phyloP scores from a whole-genome alignment of 2,113 vertebrate genomes.

The Melospiza melodia region DNA sequence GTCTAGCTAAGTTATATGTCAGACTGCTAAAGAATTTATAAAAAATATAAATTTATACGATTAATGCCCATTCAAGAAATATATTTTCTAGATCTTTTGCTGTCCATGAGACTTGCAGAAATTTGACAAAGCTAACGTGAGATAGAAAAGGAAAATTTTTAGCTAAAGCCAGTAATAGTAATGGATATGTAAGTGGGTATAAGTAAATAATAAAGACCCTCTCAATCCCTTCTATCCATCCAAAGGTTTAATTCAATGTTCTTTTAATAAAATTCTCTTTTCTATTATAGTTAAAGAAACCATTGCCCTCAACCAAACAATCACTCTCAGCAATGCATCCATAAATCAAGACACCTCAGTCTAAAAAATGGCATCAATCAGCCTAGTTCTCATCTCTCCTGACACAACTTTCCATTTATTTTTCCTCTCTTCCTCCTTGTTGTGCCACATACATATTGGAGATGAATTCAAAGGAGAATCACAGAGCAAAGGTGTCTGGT shows the following conservation, averaged over 20 bases:
- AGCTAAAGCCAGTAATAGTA: neutral
- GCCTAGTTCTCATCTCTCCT: neutral
- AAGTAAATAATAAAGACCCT: neutral
- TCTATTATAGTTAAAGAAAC: neutral
- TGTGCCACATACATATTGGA: neutral
- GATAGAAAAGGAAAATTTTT: neutral
- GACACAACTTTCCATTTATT: neutral
- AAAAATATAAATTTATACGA: neutral
- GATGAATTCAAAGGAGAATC: neutral
- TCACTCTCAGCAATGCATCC: neutral
- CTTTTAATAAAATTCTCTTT: neutral
- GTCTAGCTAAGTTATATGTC: neutral
- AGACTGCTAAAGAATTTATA: neutral
- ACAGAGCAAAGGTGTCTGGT: neutral
- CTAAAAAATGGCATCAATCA: neutral
- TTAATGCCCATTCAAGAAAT: neutral
- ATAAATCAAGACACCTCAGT: neutral
- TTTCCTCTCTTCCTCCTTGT: neutral
- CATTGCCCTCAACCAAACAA: neutral
- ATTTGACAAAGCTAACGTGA: neutral
- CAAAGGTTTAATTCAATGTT: neutral
- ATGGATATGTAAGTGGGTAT: neutral
- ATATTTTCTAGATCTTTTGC: neutral
- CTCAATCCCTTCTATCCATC: neutral
- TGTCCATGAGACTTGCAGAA: neutral